Percentiles rank a stretch among this genome's conserved stretches.
These are phyloP conservation scores for Chloropsis cyanopogon DNA, from an alignment of 2,113 vertebrate genomes.

Conservation along the genomic window DNA sequence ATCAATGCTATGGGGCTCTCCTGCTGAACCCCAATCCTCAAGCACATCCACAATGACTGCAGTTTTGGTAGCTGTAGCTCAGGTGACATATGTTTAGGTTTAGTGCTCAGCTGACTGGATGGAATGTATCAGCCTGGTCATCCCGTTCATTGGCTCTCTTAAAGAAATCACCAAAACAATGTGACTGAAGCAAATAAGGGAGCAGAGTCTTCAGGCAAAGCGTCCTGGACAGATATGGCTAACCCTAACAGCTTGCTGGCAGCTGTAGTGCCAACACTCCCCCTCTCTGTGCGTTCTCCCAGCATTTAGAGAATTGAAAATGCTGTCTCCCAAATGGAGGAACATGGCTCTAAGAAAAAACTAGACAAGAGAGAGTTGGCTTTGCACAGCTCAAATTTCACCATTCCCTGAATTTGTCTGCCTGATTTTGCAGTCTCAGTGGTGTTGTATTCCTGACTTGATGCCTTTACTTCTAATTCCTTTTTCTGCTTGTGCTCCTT, in stretches of 20 bases:
- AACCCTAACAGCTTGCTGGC: not conserved
- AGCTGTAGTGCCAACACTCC: not conserved
- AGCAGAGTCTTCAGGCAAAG: not conserved
- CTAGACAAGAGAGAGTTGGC: not conserved
- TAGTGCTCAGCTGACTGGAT: not conserved
- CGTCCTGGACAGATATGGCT: not conserved
- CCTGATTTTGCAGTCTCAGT: not conserved
- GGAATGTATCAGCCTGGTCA: not conserved
- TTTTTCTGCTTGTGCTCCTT: not conserved
- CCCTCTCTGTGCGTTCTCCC: not conserved
- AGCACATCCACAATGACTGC: not conserved
- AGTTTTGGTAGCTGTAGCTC: not conserved
- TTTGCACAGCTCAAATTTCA: not conserved
- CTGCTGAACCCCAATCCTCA: rapidly evolving
- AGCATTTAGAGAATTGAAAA: not conserved
- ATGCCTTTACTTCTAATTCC: not conserved
- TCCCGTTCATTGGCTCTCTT: not conserved
- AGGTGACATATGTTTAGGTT: not conserved
- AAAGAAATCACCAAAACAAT: not conserved
- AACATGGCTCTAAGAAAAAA: not conserved
- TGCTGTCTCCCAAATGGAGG: not conserved
- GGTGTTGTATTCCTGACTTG: not conserved
- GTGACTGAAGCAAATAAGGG: not conserved
- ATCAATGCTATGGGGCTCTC: rapidly evolving
- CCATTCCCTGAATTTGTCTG: not conserved